Conservation (phyloP, 1,140 invertebrate species). For the Goniozus legneri region DNA sequence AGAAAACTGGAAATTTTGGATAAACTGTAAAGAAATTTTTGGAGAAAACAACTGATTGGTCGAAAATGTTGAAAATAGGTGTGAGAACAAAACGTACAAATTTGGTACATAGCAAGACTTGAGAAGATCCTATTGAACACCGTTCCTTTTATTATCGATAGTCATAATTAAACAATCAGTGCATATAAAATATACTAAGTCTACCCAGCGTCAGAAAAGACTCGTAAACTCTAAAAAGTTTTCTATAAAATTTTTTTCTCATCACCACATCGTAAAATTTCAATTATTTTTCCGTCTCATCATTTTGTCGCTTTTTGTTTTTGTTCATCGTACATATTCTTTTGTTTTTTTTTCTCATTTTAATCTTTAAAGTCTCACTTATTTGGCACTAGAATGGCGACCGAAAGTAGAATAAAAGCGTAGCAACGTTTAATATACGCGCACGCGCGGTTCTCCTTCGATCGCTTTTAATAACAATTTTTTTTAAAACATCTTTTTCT, state of each 20-base stretch:
- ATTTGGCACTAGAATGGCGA: conserved; percentile 51
- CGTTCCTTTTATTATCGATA: conserved; percentile 55
- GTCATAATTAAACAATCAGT: conserved; percentile 56
- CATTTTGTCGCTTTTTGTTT: conserved; percentile 11
- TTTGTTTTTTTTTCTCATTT: conserved; percentile 19
- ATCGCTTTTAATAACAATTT: conserved; percentile 43
- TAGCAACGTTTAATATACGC: too few relatives aligned
- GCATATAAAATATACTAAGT: conserved; percentile 57
- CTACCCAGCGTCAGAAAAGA: conserved; percentile 56
- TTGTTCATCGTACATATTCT: conserved; percentile 10
- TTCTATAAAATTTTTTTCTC: conserved; percentile 45
- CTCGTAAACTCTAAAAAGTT: conserved; percentile 49
- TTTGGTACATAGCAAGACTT: conserved; percentile 26
- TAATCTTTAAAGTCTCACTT: conserved; percentile 45
- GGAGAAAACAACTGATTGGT: too few relatives aligned
- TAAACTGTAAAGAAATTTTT: too few relatives aligned
- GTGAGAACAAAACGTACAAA: too few relatives aligned
- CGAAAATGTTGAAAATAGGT: too few relatives aligned
- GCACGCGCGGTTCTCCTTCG: conserved; percentile 18
- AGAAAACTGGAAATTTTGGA: too few relatives aligned
- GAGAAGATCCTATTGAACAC: conserved; percentile 53
- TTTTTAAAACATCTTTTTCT: conserved; percentile 16
- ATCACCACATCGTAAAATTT: too few relatives aligned
- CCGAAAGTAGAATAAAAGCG: conserved; percentile 15
- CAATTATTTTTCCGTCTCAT: conserved; percentile 9